Base-by-base conservation (phyloP, 2,888 invertebrate genomes). In the Monopis laevigella region DNA sequence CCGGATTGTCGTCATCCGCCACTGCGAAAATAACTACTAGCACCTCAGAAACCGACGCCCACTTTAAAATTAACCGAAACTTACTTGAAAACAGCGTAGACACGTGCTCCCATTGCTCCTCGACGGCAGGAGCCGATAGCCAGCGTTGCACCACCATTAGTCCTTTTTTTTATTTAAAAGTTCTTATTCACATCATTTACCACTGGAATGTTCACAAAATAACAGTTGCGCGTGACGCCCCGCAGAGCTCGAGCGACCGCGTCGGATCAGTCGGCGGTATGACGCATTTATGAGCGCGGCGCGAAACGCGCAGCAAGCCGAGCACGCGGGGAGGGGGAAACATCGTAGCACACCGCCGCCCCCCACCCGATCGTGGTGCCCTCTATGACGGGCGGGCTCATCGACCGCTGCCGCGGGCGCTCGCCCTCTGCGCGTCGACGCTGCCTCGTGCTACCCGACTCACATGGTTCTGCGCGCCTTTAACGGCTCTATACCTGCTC, bases 251-350 rank as follows among this genome's bases (percentile, higher is more conserved):
- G 55, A 52, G 55, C 57, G 51, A 19, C 39, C 65, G 59, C 77
- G 78, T 75, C 68, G 59, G 56, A 57, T 64, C 57, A 54, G 59
- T 52, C 58, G 62, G 73, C 74, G 63, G 58, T 65, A 68, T 77
- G 78, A 77, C 78, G 78, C 78, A 77, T 77, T 77, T 75, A 74
- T 78, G 78, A 78, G 63, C 77, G 78, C 75, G 65, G 64, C 70
- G 72, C 73, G 74, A 73, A 63, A 60, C 11, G 21, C 30, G 32
- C 17, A 62, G 53, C 56, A 54, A 51, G 55, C 56, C 56, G 62
- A 59, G 59, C 66, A 58, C 65, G 65, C 63, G 51, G 48, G 46
- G 51, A 52, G 53, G 59, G 65, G 13, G 36, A 17, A 6, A 8
- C 24, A 8, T 12, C 14, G 14, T 16, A 16, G 8, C 32, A 10